Conservation (phyloP, 2,888 invertebrate species). For the Sarcophaga rosellei region DNA sequence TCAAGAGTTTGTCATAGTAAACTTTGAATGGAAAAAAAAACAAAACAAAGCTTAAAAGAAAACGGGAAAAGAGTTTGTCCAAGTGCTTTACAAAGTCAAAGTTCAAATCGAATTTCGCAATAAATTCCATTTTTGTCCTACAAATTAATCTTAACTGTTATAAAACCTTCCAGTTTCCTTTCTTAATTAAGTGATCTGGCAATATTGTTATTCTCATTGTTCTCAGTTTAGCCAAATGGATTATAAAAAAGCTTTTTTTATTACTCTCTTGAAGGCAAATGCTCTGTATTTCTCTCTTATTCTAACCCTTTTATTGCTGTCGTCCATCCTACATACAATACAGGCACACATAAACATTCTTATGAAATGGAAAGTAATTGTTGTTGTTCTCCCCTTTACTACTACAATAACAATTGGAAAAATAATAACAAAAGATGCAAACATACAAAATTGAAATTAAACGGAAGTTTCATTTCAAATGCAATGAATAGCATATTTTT, state of each 20-base stretch:
- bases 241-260: neutral
- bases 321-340: neutral
- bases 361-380: slow-evolving; percentile 52
- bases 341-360: slow-evolving; percentile 5
- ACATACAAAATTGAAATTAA: slow-evolving; percentile 21
- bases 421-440: neutral
- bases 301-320: neutral
- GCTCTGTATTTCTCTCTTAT: slow-evolving; percentile 12
- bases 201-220: neutral
- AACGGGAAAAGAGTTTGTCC: too few relatives aligned
- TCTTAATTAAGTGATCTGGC: neutral
- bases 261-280: neutral
- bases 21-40: too few relatives aligned
- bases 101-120: too few relatives aligned
- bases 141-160: too few relatives aligned
- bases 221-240: neutral
- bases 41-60: too few relatives aligned
- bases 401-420: slow-evolving; percentile 17
- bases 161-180: neutral
- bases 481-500: neutral
- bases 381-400: slow-evolving; percentile 5
- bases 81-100: too few relatives aligned
- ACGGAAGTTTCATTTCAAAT: slow-evolving; percentile 58
- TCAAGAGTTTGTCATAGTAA: too few relatives aligned
- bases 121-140: too few relatives aligned